Evolutionary conservation across 92 coral and sea anemone species (phyloP).

Genomic region (Porites cylindrica): DNA sequence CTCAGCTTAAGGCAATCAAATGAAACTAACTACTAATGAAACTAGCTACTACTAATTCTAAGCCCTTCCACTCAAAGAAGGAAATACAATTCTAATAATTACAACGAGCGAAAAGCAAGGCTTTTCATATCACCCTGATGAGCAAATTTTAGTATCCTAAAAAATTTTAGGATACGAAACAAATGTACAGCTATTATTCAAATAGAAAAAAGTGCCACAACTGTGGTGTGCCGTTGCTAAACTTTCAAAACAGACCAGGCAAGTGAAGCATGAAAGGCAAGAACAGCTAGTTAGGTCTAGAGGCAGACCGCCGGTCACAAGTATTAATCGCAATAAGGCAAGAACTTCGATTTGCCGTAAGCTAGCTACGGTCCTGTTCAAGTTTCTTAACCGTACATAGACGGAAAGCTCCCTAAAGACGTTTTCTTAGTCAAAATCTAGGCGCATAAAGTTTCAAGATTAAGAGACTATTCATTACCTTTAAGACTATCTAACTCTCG

Average conservation of each 20-base stretch:
- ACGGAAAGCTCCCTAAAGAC: background rate
- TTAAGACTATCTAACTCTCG: too few relatives aligned
- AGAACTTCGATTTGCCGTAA: too few relatives aligned
- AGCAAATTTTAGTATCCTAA: background rate
- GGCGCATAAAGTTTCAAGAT: too few relatives aligned
- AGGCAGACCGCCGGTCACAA: too few relatives aligned
- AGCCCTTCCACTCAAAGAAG: background rate
- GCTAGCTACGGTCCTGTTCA: background rate
- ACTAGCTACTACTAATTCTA: background rate
- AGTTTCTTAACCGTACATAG: conserved; percentile 2
- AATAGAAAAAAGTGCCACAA: background rate
- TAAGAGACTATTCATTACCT: too few relatives aligned
- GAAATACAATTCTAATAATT: background rate
- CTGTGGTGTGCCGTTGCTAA: too few relatives aligned
- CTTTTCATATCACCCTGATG: background rate
- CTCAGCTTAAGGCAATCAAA: background rate
- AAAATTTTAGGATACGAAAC: background rate
- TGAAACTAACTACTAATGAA: background rate
- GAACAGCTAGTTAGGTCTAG: too few relatives aligned
- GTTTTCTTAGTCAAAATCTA: too few relatives aligned
- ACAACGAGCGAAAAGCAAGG: background rate
- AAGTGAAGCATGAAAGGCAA: too few relatives aligned
- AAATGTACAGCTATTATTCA: conserved; percentile 8
- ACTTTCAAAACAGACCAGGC: too few relatives aligned
- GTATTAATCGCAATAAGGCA: too few relatives aligned